A percentile compares a stretch with the other conserved stretches of the same genome.
phyloP scores from a whole-genome alignment of 2,113 vertebrate genomes.

The Silurus asotus region DNA sequence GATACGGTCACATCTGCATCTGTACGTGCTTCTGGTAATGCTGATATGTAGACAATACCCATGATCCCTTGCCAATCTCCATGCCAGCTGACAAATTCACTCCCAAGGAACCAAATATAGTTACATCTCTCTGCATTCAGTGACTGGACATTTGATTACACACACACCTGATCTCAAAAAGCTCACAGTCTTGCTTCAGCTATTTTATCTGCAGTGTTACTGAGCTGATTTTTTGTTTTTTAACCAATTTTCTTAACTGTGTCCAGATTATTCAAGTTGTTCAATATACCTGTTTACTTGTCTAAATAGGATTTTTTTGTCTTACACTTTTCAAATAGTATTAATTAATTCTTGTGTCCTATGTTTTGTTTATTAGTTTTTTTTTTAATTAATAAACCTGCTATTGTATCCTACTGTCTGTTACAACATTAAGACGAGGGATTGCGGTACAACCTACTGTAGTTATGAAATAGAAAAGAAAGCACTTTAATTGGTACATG shows the following conservation, averaged over 20 bases:
- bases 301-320: not conserved
- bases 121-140: not conserved
- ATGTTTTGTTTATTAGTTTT: not conserved
- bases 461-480: not conserved
- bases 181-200: not conserved
- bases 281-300: too few species aligned
- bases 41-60: not conserved
- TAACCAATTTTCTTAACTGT: not conserved
- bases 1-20: not conserved
- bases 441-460: not conserved
- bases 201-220: not conserved
- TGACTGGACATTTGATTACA: not conserved
- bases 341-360: not conserved
- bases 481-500: slow-evolving; percentile 44
- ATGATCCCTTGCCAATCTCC: not conserved
- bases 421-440: slow-evolving; percentile 1
- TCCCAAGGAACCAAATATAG: not conserved
- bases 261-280: not conserved
- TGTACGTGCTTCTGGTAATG: not conserved
- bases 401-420: not conserved
- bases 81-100: not conserved
- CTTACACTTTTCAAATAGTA: not conserved
- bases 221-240: not conserved
- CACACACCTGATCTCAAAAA: not conserved
- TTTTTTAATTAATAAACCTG: not conserved